phyloP scores from a whole-genome alignment of 2,797 vertebrate genomes.

The Anomalospiza imberbis region DNA sequence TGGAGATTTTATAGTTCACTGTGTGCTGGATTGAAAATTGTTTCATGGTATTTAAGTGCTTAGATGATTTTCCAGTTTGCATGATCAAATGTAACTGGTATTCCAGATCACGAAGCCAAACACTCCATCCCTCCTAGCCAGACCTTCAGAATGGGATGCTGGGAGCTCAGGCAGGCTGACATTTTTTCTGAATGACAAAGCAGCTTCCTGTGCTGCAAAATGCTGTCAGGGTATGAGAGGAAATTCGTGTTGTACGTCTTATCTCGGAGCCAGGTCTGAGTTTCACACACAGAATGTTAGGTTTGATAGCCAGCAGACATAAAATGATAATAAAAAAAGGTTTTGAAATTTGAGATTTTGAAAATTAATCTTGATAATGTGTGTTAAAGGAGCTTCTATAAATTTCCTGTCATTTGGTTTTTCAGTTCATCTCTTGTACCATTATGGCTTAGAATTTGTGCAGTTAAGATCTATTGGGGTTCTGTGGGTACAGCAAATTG shows the following conservation, averaged over 20 bases:
- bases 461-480: neutral
- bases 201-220: constrained; percentile 28
- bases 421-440: neutral
- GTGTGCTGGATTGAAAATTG: constrained; percentile 57
- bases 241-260: constrained; percentile 2
- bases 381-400: neutral
- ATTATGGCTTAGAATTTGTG: neutral
- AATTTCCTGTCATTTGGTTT: neutral
- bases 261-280: constrained; percentile 6
- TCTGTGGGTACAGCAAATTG: neutral
- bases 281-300: neutral
- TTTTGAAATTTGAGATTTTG: neutral
- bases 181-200: constrained; percentile 64
- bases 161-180: constrained; percentile 56
- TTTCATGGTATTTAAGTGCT: constrained; percentile 62
- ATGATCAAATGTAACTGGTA: constrained; percentile 53
- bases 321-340: neutral
- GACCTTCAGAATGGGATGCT: constrained; percentile 36
- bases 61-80: constrained; percentile 66
- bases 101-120: constrained; percentile 39
- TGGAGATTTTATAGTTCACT: constrained; percentile 35
- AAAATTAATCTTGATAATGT: neutral
- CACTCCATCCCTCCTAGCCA: constrained; percentile 11
- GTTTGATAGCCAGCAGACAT: neutral
- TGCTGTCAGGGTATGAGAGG: constrained; percentile 48